Conservation (phyloP, 2,113 vertebrate genomes). For the Poicephalus meyeri region DNA sequence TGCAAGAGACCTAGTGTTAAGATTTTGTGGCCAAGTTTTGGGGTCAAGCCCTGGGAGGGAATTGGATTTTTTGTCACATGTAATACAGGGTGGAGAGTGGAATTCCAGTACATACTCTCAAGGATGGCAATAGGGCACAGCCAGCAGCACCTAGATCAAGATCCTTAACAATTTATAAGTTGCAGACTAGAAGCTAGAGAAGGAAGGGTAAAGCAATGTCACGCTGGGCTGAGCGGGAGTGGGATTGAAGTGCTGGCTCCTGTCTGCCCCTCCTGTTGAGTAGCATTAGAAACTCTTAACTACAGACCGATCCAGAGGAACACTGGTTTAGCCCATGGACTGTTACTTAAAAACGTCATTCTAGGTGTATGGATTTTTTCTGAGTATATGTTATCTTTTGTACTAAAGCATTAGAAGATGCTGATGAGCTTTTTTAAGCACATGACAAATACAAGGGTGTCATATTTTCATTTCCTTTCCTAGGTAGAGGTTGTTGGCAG, state of each 20-base stretch:
- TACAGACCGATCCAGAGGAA: neutral
- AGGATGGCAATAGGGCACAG: neutral
- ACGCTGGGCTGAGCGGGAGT: neutral
- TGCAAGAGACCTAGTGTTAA: neutral
- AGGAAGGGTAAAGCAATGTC: neutral
- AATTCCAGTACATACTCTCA: neutral
- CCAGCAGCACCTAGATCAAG: neutral
- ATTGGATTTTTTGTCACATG: neutral
- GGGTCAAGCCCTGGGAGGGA: neutral
- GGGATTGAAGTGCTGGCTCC: neutral
- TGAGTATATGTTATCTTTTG: neutral
- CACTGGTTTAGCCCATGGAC: neutral
- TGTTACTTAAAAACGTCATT: neutral
- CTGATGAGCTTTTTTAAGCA: neutral
- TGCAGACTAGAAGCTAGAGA: neutral
- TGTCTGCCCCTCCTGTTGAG: neutral
- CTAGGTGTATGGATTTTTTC: neutral
- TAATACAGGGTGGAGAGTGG: neutral
- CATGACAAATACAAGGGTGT: neutral
- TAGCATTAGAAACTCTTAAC: neutral
- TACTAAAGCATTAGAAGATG: neutral
- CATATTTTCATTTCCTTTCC: constrained; percentile 27
- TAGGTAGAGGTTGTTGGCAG: constrained; percentile 17
- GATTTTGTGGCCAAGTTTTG: neutral
- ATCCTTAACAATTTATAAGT: neutral